Base-by-base conservation (phyloP, 2,797 vertebrate genomes). In the Lemur catta region DNA sequence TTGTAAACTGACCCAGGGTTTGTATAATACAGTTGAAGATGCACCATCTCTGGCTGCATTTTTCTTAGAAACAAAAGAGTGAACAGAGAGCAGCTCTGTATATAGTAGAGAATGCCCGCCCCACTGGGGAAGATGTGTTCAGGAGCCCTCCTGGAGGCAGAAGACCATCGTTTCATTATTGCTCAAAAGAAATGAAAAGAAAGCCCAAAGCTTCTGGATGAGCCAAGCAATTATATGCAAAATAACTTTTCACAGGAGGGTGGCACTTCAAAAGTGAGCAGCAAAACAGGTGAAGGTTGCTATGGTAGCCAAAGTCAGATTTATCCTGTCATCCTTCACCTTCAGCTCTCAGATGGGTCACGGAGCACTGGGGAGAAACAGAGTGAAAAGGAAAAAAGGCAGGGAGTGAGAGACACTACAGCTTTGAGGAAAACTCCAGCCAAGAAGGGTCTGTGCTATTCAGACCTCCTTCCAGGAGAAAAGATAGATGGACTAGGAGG, bases 221-320 rank as follows among this genome's bases (percentile, higher is more conserved):
- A 91, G 30, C 13, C 22, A 74, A 89, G 92, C 28, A 92, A 92
- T 91, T 84, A 69, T 15, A 93, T 67, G 67, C 65, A 89, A 94
- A 95, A 65, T 80, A 94, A 81, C 57, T 89, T 95, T 85, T 93
- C 95, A 95, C 75, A 28, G 59, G 65, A 94, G 84, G 43, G 35
- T 52, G 55, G 20, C 17, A 50, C 91, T 94, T 95, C 92, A 91
- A 94, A 96, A 92, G 93, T 89, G 82, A 97, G 35, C 46, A 71
- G 88, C 80, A 38, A 84, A 79, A 93, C 79, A 79, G 91, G 85
- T 22, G 61, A 61, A 43, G 75, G 93, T 97, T 96, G 95, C 96
- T 63, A 95, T 96, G 86, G 95, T 38, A 97, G 91, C 97, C 41
- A 57, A 84, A 91, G 46, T 57, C 84, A 65, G 80, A 76, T 26